A percentile compares a stretch with the other conserved stretches of the same genome.
Evolutionary conservation across 2,797 vertebrate species (phyloP).

Genomic region (Adelosebastes latens): DNA sequence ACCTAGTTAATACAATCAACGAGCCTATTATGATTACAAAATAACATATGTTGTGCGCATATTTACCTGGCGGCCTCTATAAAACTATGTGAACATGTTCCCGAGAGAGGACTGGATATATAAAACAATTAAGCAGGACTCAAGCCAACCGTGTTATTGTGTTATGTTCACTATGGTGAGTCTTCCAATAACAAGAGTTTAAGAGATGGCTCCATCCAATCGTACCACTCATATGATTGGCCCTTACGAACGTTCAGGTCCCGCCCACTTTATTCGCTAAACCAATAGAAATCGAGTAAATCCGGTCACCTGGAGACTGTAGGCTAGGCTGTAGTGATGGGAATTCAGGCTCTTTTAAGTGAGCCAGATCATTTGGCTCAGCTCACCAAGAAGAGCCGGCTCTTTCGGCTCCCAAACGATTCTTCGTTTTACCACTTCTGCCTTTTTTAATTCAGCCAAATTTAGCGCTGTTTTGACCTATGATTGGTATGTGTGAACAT

Average conservation of each 20-base stretch:
- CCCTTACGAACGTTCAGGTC: not conserved
- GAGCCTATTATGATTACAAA: not conserved
- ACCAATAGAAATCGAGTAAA: constrained; percentile 62
- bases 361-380: no score
- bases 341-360: no score
- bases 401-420: no score
- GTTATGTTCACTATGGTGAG: not conserved
- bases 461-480: no score
- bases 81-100: constrained; percentile 25
- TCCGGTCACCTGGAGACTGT: not conserved
- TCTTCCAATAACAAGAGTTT: constrained; percentile 68
- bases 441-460: no score
- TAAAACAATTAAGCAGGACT: not conserved
- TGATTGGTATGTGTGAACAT: no score
- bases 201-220: constrained; percentile 54
- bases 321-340: not conserved
- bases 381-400: no score
- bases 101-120: not conserved
- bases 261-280: constrained; percentile 45
- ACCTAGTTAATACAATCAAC: not conserved
- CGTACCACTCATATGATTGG: constrained; percentile 68
- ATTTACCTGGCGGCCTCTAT: constrained; percentile 45
- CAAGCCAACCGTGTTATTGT: not conserved
- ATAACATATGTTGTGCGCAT: not conserved
- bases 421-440: no score